A percentile compares a stretch with the other conserved stretches of the same genome.
phyloP scores from a whole-genome alignment of 2,888 invertebrate genomes.

The Gortyna flavago region DNA sequence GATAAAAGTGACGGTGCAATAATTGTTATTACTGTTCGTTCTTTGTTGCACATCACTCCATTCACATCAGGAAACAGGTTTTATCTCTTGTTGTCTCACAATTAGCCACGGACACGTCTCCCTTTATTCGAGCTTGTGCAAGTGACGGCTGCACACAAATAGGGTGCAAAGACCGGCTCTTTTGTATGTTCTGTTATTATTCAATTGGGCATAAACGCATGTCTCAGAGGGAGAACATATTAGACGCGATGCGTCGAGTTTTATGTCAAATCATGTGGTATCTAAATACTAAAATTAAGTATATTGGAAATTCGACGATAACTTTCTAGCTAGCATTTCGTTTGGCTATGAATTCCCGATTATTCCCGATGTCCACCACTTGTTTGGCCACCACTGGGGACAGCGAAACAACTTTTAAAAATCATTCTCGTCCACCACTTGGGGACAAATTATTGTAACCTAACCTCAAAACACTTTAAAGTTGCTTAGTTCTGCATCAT shows the following conservation, averaged over 20 bases:
- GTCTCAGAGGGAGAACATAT: constrained; percentile 11
- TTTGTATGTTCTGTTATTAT: constrained; percentile 31
- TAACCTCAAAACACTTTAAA: too few species aligned
- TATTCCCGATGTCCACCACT: too few species aligned
- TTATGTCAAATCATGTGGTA: neutral
- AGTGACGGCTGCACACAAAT: constrained; percentile 12
- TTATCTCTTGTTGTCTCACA: neutral
- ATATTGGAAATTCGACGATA: neutral
- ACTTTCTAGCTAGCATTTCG: neutral
- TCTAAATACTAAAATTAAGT: neutral
- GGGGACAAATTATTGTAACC: too few species aligned
- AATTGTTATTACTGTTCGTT: neutral
- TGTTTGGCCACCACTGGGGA: too few species aligned
- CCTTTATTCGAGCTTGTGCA: constrained; percentile 8
- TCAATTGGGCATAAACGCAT: constrained; percentile 21
- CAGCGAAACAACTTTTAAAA: too few species aligned
- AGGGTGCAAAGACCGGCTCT: neutral
- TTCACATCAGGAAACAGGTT: neutral
- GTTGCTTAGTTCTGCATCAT: too few species aligned
- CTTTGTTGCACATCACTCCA: constrained; percentile 9
- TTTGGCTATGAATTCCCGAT: neutral
- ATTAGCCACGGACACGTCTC: neutral
- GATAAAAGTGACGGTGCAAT: constrained; percentile 20
- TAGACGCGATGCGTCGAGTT: neutral
- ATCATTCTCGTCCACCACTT: too few species aligned